Base-by-base conservation (phyloP, 2,797 vertebrate genomes). In the Momotus momota region DNA sequence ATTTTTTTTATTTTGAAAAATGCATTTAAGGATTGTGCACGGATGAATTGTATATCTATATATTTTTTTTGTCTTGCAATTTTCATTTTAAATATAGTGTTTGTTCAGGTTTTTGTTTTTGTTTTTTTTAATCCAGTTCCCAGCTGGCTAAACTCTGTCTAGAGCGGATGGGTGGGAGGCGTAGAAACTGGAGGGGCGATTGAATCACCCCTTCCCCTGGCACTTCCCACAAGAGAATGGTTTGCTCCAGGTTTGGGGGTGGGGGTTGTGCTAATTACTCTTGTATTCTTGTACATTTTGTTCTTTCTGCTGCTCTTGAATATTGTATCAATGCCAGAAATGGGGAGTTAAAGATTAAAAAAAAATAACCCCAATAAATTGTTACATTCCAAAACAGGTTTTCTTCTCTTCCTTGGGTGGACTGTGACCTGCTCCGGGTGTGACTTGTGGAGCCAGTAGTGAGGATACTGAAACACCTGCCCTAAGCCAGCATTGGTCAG, bases 321-420 rank as follows among this genome's bases (percentile, higher is more conserved):
- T 98, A 98, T 98, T 97, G 98, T 98, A 98, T 98, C 97, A 69
- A 98, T 97, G 98, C 98, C 98, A 98, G 98, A 98, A 98, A 98
- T 96, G 97, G 97, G 97, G 98, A 93, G 91, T 84, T 96, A 88
- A 96, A 96, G 92, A 88, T 49, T 80, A 51, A 85, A 88, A 82
- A 94, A 60, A 54, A 78, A 71, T 81, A 94, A 96, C 97, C 96
- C 96, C 67, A 98, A 98, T 98, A 98, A 98, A 98, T 98, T 97
- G 97, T 98, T 98, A 98, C 98, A 98, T 98, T 98, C 98, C 98
- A 96, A 93, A 95, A 5, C 5, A 14, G 57, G 11, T 49, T 58
- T 31, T n/a, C 27, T 86, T n/a, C 8, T 52, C 40, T 88, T 60
- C 18, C 48, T 72, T 75, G 15, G 38, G 15, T 1, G 15, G 62